phyloP scores from a whole-genome alignment of 2,888 invertebrate species.

The Spisula solida region DNA sequence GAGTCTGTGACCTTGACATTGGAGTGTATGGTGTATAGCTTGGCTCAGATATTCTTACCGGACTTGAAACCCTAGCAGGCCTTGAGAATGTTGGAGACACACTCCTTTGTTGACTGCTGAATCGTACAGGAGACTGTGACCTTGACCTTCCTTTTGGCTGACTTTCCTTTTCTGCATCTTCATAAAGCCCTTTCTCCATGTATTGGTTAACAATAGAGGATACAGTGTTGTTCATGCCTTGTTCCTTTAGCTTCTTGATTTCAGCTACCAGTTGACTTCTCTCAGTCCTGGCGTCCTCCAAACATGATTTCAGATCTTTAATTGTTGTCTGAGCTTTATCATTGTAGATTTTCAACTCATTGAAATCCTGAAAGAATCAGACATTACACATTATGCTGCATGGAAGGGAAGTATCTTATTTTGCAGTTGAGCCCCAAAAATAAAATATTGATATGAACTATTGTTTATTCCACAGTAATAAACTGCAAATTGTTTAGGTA shows the following conservation, averaged over 20 bases:
- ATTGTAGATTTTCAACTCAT: conserved; percentile 77
- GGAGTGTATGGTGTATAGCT: conserved; percentile 51
- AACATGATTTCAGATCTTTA: conserved; percentile 77
- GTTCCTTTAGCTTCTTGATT: conserved; percentile 73
- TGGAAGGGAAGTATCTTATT: no score
- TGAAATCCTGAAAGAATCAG: conserved; percentile 75
- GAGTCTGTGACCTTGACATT: conserved; percentile 67
- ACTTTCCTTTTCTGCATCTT: conserved; percentile 73
- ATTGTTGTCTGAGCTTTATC: conserved; percentile 80
- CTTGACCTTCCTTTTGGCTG: conserved; percentile 48
- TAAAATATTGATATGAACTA: no score
- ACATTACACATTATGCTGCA: not conserved
- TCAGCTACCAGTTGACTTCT: conserved; percentile 78
- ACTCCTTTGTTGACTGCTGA: conserved; percentile 53
- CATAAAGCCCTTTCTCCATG: conserved; percentile 77
- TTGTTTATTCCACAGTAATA: no score
- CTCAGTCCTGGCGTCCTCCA: conserved; percentile 80
- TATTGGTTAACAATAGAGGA: conserved; percentile 76
- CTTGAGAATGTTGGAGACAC: conserved; percentile 59
- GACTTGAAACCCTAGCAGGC: conserved; percentile 57
- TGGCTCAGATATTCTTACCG: conserved; percentile 49
- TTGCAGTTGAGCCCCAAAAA: no score
- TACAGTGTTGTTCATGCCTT: conserved; percentile 75
- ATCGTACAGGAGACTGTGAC: conserved; percentile 60
- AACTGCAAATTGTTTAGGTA: no score